A percentile compares a stretch with the other conserved stretches of the same genome.
phyloP scores from a whole-genome alignment of 23 tunicate species.

The Clavelina lepadiformis region DNA sequence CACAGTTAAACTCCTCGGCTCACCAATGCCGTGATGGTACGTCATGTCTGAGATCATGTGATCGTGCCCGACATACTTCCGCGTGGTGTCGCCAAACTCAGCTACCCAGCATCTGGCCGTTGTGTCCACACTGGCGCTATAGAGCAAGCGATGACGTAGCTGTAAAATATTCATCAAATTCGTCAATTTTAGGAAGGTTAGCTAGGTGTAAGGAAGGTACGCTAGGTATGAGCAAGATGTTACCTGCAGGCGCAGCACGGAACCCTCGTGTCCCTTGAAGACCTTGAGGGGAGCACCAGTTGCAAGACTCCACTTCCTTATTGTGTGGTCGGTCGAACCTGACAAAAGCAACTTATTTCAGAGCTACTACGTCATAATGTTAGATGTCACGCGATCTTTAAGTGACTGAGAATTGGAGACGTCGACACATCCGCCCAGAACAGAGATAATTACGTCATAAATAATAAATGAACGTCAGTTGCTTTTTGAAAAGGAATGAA shows the following conservation, averaged over 20 bases:
- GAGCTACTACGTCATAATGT: no score
- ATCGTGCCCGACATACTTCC: constrained; percentile 73
- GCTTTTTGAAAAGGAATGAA: no score
- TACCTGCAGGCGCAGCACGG: constrained; percentile 73
- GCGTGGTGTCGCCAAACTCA: constrained; percentile 87
- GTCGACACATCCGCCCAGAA: no score
- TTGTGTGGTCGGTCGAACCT: constrained; percentile 76
- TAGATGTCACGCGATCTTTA: no score
- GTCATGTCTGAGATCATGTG: constrained; percentile 94
- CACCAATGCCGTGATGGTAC: constrained; percentile 58
- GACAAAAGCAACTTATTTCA: neutral
- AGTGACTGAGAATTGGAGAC: no score
- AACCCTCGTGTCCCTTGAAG: constrained; percentile 80
- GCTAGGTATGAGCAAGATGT: neutral
- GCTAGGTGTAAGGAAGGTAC: neutral
- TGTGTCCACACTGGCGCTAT: constrained; percentile 77
- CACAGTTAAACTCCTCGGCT: neutral
- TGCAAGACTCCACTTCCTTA: constrained; percentile 72
- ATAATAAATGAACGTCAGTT: no score
- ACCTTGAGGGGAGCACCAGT: constrained; percentile 50
- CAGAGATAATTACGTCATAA: no score
- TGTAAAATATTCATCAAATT: constrained; percentile 23
- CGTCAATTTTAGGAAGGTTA: neutral
- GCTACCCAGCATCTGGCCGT: constrained; percentile 92
- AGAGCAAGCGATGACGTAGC: constrained; percentile 61